A percentile compares a stretch with the other conserved stretches of the same genome.
Conservation (phyloP, 2,888 invertebrate species). For the Mylabris sibirica region DNA sequence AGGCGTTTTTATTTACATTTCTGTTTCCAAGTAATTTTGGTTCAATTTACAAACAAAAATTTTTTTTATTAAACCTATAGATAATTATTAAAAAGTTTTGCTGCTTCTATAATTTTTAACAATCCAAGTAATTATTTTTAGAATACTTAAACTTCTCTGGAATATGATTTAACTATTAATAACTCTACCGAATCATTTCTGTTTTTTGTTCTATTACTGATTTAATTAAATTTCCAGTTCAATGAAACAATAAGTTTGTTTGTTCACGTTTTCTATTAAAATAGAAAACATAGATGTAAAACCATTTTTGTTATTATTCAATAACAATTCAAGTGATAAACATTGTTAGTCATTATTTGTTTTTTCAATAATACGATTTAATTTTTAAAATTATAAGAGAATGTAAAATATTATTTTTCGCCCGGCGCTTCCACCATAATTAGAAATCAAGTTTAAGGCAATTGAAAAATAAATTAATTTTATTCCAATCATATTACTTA, state of each 20-base stretch:
- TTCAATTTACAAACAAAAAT: not conserved
- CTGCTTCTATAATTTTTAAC: no score
- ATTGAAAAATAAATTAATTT: not conserved
- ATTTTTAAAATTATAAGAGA: not conserved
- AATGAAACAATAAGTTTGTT: conserved; percentile 3
- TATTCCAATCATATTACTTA: not conserved
- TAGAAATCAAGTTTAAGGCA: not conserved
- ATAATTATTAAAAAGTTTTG: no score
- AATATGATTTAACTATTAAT: not conserved
- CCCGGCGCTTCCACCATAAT: conserved; percentile 1
- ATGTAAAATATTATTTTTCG: not conserved
- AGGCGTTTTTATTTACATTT: not conserved
- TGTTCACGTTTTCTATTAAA: not conserved
- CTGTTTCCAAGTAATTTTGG: not conserved
- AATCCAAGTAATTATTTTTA: no score
- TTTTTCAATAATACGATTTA: not conserved
- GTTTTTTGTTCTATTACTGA: not conserved
- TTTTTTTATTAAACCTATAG: not conserved
- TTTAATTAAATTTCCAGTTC: conserved; percentile 5
- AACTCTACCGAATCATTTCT: not conserved
- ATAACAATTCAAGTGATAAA: not conserved
- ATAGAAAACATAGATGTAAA: not conserved
- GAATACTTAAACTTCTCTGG: not conserved
- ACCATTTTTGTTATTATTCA: not conserved
- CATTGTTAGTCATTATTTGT: not conserved